These are phyloP conservation scores for Gari tellinella DNA, from an alignment of 2,888 invertebrate species.

Conservation along the genomic window DNA sequence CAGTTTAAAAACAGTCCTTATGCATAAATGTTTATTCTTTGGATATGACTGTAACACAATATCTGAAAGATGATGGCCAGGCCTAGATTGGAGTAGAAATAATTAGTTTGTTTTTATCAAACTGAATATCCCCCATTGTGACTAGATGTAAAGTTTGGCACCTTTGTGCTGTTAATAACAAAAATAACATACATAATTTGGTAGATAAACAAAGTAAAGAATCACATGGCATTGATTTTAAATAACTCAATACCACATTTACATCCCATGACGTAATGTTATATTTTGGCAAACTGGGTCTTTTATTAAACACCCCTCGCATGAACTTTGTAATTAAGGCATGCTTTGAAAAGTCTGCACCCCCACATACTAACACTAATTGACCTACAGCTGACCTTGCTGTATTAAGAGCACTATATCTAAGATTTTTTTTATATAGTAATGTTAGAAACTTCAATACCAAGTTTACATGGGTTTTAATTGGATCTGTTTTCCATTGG, in stretches of 20 bases:
- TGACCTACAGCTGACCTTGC: no score
- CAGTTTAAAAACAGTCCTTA: neutral
- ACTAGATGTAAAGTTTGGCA: no score
- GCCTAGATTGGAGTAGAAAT: neutral
- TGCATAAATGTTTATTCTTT: neutral
- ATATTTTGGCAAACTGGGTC: conserved; percentile 2
- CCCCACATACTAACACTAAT: conserved; percentile 10
- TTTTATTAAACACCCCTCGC: neutral
- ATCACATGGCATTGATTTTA: neutral
- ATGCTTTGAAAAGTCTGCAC: neutral
- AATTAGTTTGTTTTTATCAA: neutral
- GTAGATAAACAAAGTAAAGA: neutral
- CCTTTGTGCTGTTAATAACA: conserved; percentile 40
- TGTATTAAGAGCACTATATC: conserved; percentile 20
- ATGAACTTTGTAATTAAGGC: neutral
- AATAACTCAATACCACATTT: neutral
- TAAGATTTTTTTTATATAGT: conserved; percentile 2
- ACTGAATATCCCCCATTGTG: neutral
- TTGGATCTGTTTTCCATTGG: neutral
- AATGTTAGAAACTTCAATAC: conserved; percentile 18
- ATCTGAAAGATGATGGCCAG: neutral
- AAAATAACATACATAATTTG: neutral
- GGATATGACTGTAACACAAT: neutral
- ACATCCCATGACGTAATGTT: conserved; percentile 1
- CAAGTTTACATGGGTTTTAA: neutral